A percentile compares a stretch with the other conserved stretches of the same genome.
Conservation (phyloP, 2,888 invertebrate genomes). For the Torymus aiolomorphi region DNA sequence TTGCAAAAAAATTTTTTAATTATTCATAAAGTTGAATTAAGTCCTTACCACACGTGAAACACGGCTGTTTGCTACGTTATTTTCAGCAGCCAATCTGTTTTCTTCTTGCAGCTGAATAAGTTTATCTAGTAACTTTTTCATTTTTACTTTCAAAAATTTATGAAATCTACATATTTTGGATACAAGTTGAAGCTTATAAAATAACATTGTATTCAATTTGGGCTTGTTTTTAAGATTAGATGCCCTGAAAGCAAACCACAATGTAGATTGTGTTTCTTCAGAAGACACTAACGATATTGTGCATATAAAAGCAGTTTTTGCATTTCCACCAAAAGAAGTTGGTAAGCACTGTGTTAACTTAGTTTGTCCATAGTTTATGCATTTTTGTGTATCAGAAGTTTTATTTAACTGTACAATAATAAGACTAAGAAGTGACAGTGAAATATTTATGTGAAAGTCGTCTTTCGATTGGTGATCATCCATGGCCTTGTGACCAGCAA, state of each 20-base stretch:
- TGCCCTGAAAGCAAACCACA: constrained; percentile 88
- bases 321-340: constrained; percentile 91
- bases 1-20: too few species aligned
- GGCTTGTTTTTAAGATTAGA: constrained; percentile 89
- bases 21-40: too few species aligned
- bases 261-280: constrained; percentile 85
- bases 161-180: constrained; percentile 26
- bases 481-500: constrained; percentile 91
- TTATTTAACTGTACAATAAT: constrained; percentile 90
- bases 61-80: constrained; percentile 1
- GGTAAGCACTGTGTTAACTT: constrained; percentile 90
- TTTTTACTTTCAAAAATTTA: constrained; percentile 18
- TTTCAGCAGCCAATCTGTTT: constrained; percentile 15
- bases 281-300: constrained; percentile 87
- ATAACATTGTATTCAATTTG: constrained; percentile 82
- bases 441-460: constrained; percentile 88
- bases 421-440: constrained; percentile 83
- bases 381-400: constrained; percentile 75
- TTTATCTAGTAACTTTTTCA: constrained; percentile 23
- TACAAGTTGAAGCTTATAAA: constrained; percentile 26
- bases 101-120: constrained; percentile 29
- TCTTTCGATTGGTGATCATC: constrained; percentile 87
- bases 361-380: constrained; percentile 86
- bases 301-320: constrained; percentile 91
- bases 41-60: constrained; percentile 4